These are phyloP conservation scores for Tragelaphus oryx DNA, from an alignment of 2,797 vertebrate genomes.

Conservation along the genomic window DNA sequence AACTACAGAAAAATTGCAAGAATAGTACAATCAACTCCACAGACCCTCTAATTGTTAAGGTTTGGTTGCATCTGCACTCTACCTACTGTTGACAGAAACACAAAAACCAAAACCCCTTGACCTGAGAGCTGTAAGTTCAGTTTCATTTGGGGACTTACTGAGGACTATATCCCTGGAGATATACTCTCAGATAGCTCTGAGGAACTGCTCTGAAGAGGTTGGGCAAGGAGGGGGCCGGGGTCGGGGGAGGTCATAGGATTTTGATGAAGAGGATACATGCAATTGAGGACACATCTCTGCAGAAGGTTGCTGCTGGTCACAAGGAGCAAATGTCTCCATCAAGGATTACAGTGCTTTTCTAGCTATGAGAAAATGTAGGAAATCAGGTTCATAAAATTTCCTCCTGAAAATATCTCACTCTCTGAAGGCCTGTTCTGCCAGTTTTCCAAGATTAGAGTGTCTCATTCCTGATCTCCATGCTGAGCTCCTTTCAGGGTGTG, in stretches of 20 bases:
- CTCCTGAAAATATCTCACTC: neutral
- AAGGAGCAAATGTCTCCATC: neutral
- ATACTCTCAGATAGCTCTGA: neutral
- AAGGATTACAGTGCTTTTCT: neutral
- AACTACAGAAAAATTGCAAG: neutral
- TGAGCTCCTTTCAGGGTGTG: neutral
- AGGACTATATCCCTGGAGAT: neutral
- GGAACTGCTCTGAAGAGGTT: neutral
- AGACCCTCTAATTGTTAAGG: neutral
- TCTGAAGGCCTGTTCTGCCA: neutral
- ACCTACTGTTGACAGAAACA: neutral
- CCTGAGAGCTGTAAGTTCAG: neutral
- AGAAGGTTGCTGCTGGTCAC: neutral
- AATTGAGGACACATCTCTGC: neutral
- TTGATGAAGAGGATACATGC: neutral
- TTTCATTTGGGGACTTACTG: neutral
- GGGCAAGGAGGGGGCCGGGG: accelerated
- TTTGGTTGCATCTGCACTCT: neutral
- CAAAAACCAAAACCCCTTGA: neutral
- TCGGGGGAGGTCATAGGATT: neutral
- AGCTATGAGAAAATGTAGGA: neutral
- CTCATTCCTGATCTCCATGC: neutral
- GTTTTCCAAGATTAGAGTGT: neutral
- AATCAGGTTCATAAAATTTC: neutral
- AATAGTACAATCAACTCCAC: neutral